Conservation (phyloP, 2,113 vertebrate species). For the Heterotis niloticus region DNA sequence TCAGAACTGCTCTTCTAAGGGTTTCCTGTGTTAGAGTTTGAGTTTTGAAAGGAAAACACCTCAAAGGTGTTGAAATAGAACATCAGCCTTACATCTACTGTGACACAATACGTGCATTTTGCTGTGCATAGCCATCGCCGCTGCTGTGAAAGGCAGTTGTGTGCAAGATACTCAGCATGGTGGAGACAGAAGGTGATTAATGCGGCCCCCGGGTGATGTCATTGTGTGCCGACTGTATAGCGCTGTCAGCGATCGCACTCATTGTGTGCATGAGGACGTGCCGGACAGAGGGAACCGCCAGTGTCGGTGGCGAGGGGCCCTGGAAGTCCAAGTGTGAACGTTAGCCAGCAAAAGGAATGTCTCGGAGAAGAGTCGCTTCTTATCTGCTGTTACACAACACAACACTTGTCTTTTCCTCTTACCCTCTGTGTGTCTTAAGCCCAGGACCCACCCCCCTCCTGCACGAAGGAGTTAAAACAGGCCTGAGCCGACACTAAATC, state of each 20-base stretch:
- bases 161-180: slow-evolving; percentile 17
- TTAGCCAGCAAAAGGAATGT: slow-evolving; percentile 23
- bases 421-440: slow-evolving; percentile 46
- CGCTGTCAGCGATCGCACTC: slow-evolving; percentile 20
- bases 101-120: background rate
- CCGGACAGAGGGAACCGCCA: background rate
- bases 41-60: too few relatives aligned
- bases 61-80: background rate
- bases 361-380: background rate
- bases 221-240: slow-evolving; percentile 24
- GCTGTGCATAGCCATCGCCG: background rate
- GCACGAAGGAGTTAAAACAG: slow-evolving; percentile 61
- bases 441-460: slow-evolving; percentile 47
- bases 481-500: slow-evolving; percentile 56
- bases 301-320: too few relatives aligned
- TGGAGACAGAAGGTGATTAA: slow-evolving; percentile 26
- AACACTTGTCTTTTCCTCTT: slow-evolving; percentile 47
- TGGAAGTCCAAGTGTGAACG: slow-evolving; percentile 26
- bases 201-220: slow-evolving; percentile 16
- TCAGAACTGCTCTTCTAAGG: background rate
- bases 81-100: background rate
- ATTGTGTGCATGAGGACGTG: slow-evolving; percentile 23
- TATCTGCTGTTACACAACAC: background rate
- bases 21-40: too few relatives aligned
- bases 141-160: slow-evolving; percentile 21